Conservation (phyloP, 2,797 vertebrate genomes). For the Trachops cirrhosus region DNA sequence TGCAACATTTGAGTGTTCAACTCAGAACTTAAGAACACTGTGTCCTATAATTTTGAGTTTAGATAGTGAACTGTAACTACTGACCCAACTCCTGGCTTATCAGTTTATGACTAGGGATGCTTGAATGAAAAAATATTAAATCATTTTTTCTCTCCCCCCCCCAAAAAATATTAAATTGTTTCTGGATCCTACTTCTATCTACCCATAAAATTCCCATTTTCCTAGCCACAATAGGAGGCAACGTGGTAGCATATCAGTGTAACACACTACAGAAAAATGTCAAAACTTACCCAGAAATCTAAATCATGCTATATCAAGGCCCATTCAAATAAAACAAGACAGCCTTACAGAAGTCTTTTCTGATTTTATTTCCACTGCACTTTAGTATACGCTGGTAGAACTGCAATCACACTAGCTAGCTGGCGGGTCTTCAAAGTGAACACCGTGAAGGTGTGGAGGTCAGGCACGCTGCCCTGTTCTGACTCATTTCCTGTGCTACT, state of each 20-base stretch:
- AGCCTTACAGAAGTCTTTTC: not conserved
- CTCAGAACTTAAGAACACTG: not conserved
- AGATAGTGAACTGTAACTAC: not conserved
- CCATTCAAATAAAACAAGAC: not conserved
- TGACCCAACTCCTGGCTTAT: not conserved
- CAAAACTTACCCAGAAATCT: not conserved
- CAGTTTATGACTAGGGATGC: not conserved
- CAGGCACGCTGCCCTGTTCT: not conserved
- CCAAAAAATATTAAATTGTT: not conserved
- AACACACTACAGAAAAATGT: not conserved
- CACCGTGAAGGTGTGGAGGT: not conserved
- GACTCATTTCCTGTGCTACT: constrained; percentile 1
- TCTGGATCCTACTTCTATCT: not conserved
- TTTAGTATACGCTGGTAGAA: not conserved
- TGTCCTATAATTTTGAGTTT: not conserved
- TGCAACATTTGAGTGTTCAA: not conserved
- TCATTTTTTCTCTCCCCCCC: not conserved
- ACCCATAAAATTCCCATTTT: not conserved
- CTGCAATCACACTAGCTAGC: not conserved
- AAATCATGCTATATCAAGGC: not conserved
- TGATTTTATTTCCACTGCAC: not conserved
- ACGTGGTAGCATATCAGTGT: not conserved
- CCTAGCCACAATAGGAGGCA: not conserved
- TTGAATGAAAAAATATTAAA: not conserved
- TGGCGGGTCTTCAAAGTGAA: not conserved